These are phyloP conservation scores for Rotaria sp. DNA, from an alignment of 2,888 invertebrate species.

Conservation along the genomic window DNA sequence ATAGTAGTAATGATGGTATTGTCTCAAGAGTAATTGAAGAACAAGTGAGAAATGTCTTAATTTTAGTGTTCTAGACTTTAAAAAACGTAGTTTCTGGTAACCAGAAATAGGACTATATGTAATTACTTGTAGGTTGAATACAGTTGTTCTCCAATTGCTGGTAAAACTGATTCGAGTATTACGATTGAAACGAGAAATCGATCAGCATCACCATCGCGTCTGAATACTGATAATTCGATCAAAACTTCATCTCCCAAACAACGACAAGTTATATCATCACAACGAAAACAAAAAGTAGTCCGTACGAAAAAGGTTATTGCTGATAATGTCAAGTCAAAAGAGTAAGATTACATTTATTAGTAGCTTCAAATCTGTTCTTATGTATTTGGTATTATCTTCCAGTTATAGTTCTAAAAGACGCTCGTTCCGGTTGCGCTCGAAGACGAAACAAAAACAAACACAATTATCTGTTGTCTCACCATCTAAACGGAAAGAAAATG, in stretches of 20 bases:
- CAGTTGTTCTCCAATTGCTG: not conserved
- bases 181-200: not conserved
- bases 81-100: not conserved
- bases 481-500: not conserved
- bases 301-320: no score
- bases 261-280: no score
- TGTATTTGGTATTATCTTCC: not conserved
- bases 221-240: no score
- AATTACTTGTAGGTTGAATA: not conserved
- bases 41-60: no score
- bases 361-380: not conserved
- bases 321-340: not conserved
- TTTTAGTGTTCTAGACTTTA: no score
- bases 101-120: not conserved
- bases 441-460: not conserved
- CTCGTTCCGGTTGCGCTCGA: not conserved
- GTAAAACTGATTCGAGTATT: not conserved
- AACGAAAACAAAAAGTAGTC: no score
- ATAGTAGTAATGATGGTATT: no score
- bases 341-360: not conserved
- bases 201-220: not conserved
- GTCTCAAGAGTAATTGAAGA: no score
- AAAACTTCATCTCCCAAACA: no score
- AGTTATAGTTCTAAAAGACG: not conserved
- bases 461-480: not conserved